Conservation (phyloP, 2,797 vertebrate species). For the Furcifer pardalis region DNA sequence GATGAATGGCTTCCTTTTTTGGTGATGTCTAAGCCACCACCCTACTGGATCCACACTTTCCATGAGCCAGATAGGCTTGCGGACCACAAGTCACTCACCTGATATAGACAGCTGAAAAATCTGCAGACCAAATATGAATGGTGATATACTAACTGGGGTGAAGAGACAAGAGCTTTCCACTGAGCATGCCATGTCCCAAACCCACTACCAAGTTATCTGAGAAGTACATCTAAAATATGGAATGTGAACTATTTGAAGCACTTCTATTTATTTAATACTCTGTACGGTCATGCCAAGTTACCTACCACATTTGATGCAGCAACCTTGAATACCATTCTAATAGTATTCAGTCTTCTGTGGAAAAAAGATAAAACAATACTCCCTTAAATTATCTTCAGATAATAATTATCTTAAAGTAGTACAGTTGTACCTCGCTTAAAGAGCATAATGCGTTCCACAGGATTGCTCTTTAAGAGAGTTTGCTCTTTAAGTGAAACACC, state of each 20-base stretch:
- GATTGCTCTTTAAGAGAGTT: too few relatives aligned
- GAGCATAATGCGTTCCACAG: too few relatives aligned
- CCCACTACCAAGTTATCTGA: constrained; percentile 43
- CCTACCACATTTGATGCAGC: constrained; percentile 50
- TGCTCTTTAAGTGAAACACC: too few relatives aligned
- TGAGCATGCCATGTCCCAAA: not conserved
- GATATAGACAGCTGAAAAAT: not conserved
- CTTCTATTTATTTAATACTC: constrained; percentile 62
- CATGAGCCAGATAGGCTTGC: not conserved
- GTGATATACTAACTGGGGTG: constrained; percentile 16
- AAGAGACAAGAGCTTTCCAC: not conserved
- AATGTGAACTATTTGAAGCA: constrained; percentile 54
- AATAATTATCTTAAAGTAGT: not conserved
- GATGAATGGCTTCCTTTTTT: too few relatives aligned
- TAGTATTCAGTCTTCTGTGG: not conserved
- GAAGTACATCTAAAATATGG: constrained; percentile 51
- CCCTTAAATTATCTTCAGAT: not conserved
- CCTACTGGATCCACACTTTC: not conserved
- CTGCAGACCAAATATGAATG: not conserved
- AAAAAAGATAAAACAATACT: not conserved
- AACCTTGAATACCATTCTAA: constrained; percentile 27
- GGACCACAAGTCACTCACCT: not conserved
- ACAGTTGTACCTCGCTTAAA: too few relatives aligned
- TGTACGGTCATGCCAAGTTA: constrained; percentile 50
- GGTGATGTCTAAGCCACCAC: too few relatives aligned